These are phyloP conservation scores for Acipenser transmontanus DNA, from an alignment of 2,797 vertebrate species.

Conservation along the genomic window DNA sequence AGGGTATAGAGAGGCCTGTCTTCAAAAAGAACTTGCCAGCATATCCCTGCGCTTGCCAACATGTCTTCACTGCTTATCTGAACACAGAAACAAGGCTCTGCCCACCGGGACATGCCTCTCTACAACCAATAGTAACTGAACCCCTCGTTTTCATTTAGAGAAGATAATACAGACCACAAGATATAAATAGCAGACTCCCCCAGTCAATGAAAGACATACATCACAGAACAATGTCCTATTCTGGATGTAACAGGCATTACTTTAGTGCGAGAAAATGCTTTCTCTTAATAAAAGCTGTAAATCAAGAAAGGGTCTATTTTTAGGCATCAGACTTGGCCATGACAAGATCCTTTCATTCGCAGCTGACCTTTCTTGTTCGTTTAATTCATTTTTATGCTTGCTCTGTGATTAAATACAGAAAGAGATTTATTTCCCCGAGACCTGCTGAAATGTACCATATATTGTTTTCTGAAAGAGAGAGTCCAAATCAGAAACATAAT, in stretches of 20 bases:
- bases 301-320: constrained; percentile 55
- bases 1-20: background rate
- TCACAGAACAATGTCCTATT: constrained; percentile 47
- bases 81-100: background rate
- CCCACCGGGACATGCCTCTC: constrained; percentile 14
- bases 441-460: background rate
- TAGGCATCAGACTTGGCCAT: constrained; percentile 50
- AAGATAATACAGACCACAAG: constrained; percentile 49
- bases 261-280: constrained; percentile 47
- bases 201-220: constrained; percentile 47
- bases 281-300: constrained; percentile 53
- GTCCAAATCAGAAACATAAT: too few relatives aligned
- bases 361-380: constrained; percentile 56
- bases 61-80: background rate
- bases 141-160: constrained; percentile 41
- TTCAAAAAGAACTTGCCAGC: background rate
- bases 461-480: too few relatives aligned
- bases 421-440: constrained; percentile 46
- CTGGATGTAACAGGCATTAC: constrained; percentile 44
- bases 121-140: constrained; percentile 42
- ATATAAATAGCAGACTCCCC: constrained; percentile 44
- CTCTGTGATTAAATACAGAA: constrained; percentile 57
- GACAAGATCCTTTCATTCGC: constrained; percentile 48
- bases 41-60: background rate
- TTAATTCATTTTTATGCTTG: constrained; percentile 56